Evolutionary conservation across 2,797 vertebrate species (phyloP).

Genomic region (Spatula versicolor): DNA sequence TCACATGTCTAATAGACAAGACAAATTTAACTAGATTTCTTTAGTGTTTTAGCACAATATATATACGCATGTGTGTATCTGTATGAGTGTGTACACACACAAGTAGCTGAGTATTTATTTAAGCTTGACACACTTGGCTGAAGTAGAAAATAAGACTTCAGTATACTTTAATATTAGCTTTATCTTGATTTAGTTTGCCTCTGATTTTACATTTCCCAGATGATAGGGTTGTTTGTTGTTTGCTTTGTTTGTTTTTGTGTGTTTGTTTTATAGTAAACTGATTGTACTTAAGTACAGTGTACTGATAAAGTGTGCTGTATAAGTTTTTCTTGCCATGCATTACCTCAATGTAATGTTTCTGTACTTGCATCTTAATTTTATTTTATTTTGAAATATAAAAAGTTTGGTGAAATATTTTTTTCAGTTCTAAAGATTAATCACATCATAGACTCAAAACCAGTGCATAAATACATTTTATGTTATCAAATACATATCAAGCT

Average conservation of each 20-base stretch:
- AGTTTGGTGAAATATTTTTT: not conserved
- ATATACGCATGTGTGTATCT: not conserved
- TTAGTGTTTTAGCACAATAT: not conserved
- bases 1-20: not conserved
- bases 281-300: not conserved
- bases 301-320: not conserved
- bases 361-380: not conserved
- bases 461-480: not conserved
- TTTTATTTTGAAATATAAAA: not conserved
- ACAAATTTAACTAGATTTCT: conserved; percentile 2
- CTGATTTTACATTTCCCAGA: conserved; percentile 39
- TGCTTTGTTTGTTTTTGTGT: not conserved
- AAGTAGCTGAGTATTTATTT: not conserved
- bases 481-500: not conserved
- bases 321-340: conserved; percentile 3
- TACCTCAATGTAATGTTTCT: conserved; percentile 13
- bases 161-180: conserved; percentile 24
- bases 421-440: not conserved
- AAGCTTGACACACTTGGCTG: not conserved
- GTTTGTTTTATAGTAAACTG: not conserved
- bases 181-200: conserved; percentile 38
- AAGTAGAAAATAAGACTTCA: conserved; percentile 40
- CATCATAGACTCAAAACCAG: not conserved
- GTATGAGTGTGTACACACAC: not conserved
- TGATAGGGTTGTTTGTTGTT: not conserved